Evolutionary conservation across 2,888 invertebrate genomes (phyloP).

Genomic region (Plagodis dolabraria): DNA sequence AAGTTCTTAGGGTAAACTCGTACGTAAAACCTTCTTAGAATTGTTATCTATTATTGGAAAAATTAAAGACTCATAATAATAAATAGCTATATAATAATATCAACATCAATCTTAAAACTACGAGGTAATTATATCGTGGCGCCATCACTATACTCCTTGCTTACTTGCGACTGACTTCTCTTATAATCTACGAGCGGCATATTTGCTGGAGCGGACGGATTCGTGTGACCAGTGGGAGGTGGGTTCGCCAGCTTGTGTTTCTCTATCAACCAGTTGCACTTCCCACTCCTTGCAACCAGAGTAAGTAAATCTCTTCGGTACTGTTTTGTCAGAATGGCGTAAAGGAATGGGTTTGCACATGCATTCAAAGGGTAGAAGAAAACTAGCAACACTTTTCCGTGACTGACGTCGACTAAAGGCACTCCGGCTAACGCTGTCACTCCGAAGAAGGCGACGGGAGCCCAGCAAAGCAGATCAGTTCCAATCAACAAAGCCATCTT

Average conservation of each 20-base stretch:
- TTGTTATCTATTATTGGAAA: neutral
- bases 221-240: slow-evolving; percentile 73
- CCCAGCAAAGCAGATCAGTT: slow-evolving; percentile 93
- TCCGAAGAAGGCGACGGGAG: slow-evolving; percentile 95
- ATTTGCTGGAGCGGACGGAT: slow-evolving; percentile 65
- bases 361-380: slow-evolving; percentile 97
- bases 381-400: slow-evolving; percentile 92
- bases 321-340: slow-evolving; percentile 95
- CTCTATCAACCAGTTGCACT: slow-evolving; percentile 71
- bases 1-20: too few relatives aligned
- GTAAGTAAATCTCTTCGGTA: slow-evolving; percentile 91
- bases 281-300: slow-evolving; percentile 86
- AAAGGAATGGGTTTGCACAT: slow-evolving; percentile 96
- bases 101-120: slow-evolving; percentile 53
- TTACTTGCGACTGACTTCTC: slow-evolving; percentile 60
- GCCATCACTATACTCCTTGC: slow-evolving; percentile 54
- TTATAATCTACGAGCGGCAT: slow-evolving; percentile 71
- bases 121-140: slow-evolving; percentile 55
- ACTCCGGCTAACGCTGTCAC: slow-evolving; percentile 93
- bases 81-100: slow-evolving; percentile 71
- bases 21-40: too few relatives aligned
- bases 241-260: slow-evolving; percentile 73
- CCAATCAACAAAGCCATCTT: slow-evolving; percentile 96
- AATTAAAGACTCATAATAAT: slow-evolving; percentile 41
- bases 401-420: slow-evolving; percentile 92